Percentiles rank a stretch among this genome's conserved stretches.
Conservation (phyloP, 2,797 vertebrate species). For the Gobio occitaniae region DNA sequence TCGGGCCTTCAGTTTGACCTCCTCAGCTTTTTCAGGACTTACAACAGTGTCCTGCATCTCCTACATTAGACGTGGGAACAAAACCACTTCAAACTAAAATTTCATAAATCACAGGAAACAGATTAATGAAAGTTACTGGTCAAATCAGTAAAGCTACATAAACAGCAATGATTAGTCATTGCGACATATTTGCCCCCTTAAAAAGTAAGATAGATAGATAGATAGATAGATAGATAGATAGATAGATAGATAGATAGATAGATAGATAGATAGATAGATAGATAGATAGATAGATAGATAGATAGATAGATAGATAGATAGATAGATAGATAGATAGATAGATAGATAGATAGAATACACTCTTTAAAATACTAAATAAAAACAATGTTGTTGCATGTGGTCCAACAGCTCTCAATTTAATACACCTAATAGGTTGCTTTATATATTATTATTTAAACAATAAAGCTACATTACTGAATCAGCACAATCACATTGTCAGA, state of each 20-base stretch:
- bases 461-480: not conserved
- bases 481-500: not conserved
- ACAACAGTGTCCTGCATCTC: conserved; percentile 97
- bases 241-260: no score
- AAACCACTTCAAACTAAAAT: not conserved
- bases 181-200: not conserved
- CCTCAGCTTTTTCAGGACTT: conserved; percentile 95
- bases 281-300: no score
- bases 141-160: not conserved
- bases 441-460: not conserved
- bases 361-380: not conserved
- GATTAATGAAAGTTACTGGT: not conserved
- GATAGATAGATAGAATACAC: no score
- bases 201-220: not conserved
- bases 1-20: conserved; percentile 94
- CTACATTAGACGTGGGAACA: conserved; percentile 70
- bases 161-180: not conserved
- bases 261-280: no score
- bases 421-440: not conserved
- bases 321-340: no score
- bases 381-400: not conserved
- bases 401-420: not conserved
- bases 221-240: no score
- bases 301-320: no score
- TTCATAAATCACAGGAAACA: not conserved